phyloP scores from a whole-genome alignment of 1,140 invertebrate genomes.

The Drosophila kanapiae region DNA sequence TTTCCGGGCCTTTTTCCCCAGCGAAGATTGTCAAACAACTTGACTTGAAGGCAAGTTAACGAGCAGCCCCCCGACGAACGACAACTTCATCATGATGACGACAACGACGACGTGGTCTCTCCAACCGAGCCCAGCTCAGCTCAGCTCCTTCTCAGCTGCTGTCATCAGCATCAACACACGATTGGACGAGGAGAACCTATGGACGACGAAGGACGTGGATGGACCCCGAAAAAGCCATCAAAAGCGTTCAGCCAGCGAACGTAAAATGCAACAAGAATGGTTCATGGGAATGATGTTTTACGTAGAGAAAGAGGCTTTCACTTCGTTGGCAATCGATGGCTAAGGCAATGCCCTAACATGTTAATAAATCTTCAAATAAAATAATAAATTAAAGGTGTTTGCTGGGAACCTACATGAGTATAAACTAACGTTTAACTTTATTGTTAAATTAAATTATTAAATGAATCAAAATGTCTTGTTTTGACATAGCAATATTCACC shows the following conservation, averaged over 20 bases:
- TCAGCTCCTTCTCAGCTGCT: conserved; percentile 19
- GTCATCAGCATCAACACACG: conserved; percentile 75
- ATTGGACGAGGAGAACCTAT: conserved; percentile 18
- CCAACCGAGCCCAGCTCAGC: conserved; percentile 4
- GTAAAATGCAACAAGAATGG: conserved; percentile 68
- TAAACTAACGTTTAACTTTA: too few relatives aligned
- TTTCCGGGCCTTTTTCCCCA: too few relatives aligned
- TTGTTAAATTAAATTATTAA: too few relatives aligned
- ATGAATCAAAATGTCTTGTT: background rate
- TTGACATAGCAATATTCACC: background rate
- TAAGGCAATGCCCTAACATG: background rate
- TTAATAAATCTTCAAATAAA: background rate
- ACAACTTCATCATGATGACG: conserved; percentile 66
- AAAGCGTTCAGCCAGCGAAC: conserved; percentile 64
- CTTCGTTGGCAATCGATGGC: background rate
- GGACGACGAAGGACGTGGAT: background rate
- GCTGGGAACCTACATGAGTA: too few relatives aligned
- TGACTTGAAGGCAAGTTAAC: conserved; percentile 78
- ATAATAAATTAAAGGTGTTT: background rate
- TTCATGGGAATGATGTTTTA: conserved; percentile 8
- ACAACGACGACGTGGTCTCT: conserved; percentile 33
- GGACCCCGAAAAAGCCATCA: conserved; percentile 72
- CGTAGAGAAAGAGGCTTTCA: conserved; percentile 18
- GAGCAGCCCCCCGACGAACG: conserved; percentile 70
- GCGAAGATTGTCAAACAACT: conserved; percentile 78